Evolutionary conservation across 2,113 vertebrate genomes (phyloP).

Genomic region (Elgaria multicarinata): DNA sequence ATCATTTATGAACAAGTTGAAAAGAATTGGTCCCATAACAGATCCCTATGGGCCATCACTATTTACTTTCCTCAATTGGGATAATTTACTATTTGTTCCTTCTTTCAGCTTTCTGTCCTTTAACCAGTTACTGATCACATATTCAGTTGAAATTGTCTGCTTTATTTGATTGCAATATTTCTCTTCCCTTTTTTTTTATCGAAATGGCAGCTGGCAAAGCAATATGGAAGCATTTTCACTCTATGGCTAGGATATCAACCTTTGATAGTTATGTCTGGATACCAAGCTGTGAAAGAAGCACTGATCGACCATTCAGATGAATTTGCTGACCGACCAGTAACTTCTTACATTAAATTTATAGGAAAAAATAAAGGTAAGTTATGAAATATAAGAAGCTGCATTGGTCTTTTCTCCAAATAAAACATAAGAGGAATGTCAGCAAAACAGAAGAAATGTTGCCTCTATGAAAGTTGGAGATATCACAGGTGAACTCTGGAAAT

Average conservation of each 20-base stretch:
- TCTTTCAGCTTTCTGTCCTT: too few relatives aligned
- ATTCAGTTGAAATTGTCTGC: background rate
- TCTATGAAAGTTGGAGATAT: too few relatives aligned
- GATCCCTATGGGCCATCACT: too few relatives aligned
- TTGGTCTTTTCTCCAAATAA: background rate
- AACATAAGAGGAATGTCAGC: background rate
- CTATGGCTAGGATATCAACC: background rate
- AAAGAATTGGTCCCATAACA: too few relatives aligned
- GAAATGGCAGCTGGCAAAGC: background rate
- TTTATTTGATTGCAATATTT: background rate
- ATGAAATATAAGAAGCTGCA: background rate
- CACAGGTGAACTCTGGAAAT: too few relatives aligned
- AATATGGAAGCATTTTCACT: slow-evolving; percentile 4
- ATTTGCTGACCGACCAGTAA: background rate
- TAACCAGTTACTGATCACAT: too few relatives aligned
- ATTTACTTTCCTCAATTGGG: too few relatives aligned
- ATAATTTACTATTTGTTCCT: too few relatives aligned
- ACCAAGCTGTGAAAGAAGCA: slow-evolving; percentile 7
- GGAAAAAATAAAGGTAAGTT: background rate
- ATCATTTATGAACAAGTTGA: too few relatives aligned
- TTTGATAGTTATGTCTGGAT: background rate
- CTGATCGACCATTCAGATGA: background rate
- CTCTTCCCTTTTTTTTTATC: background rate
- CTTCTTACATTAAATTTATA: background rate
- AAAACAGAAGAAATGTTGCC: too few relatives aligned